These are phyloP conservation scores for Nerophis lumbriciformis DNA, from an alignment of 2,113 vertebrate species.

Conservation along the genomic window DNA sequence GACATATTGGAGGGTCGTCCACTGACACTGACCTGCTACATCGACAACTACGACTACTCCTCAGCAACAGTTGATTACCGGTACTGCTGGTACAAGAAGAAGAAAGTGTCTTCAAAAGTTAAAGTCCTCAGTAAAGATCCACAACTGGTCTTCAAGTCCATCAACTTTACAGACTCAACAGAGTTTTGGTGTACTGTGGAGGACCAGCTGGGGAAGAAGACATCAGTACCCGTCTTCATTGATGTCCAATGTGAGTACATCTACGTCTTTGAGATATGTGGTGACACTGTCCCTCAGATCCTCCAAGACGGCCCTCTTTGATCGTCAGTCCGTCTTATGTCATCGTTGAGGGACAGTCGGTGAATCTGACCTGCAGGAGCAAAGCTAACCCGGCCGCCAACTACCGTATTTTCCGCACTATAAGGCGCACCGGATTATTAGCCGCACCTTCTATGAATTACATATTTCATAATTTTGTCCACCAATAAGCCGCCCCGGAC, in stretches of 20 bases:
- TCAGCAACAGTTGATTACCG: too few species aligned
- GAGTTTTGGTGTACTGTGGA: not conserved
- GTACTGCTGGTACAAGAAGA: conserved; percentile 1
- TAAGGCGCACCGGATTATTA: too few species aligned
- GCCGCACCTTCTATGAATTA: too few species aligned
- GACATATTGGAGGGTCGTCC: not conserved
- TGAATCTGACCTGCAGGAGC: conserved; percentile 24
- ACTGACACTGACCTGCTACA: not conserved
- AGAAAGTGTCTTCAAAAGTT: too few species aligned
- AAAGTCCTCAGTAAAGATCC: too few species aligned
- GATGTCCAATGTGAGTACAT: conserved; percentile 33
- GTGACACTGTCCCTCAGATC: conserved; percentile 14
- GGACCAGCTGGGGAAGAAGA: not conserved
- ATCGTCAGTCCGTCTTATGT: conserved; percentile 19
- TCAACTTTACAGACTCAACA: conserved; percentile 3
- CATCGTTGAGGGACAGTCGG: conserved; percentile 19
- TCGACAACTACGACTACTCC: not conserved
- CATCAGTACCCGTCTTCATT: not conserved
- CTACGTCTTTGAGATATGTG: too few species aligned
- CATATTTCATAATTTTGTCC: too few species aligned
- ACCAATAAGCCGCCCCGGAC: too few species aligned
- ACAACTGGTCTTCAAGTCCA: not conserved
- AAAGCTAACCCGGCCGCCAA: conserved; percentile 23
- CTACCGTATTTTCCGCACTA: too few species aligned
- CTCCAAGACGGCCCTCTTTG: conserved; percentile 10